Conservation (phyloP, 1,140 invertebrate species). For the Calosoma granatense region DNA sequence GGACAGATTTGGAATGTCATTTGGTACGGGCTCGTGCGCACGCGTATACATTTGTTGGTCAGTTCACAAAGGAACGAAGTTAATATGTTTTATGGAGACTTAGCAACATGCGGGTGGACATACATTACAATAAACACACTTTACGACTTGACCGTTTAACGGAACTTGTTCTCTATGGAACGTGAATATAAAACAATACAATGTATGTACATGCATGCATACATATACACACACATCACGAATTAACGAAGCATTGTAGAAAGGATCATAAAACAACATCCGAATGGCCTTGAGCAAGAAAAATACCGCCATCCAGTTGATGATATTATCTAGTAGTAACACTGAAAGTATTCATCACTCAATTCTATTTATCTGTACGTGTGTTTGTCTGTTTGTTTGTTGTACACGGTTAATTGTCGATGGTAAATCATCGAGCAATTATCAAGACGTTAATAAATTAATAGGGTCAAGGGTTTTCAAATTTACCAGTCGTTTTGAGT, state of each 20-base stretch:
- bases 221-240: constrained; percentile 1
- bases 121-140: constrained; percentile 5
- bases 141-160: background rate
- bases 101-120: background rate
- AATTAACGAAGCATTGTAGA: constrained; percentile 8
- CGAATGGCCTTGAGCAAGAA: background rate
- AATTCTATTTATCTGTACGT: background rate
- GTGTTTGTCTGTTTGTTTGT: background rate
- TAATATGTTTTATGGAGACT: constrained; percentile 1
- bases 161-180: constrained; percentile 3
- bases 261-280: constrained; percentile 5
- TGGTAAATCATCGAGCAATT: background rate
- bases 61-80: background rate
- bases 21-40: no score
- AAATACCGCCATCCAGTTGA: background rate
- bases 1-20: no score
- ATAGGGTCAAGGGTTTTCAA: constrained; percentile 4
- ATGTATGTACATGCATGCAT: background rate
- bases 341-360: background rate
- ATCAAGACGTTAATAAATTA: background rate
- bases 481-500: background rate
- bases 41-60: background rate
- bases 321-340: background rate
- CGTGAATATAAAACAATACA: background rate
- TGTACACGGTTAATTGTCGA: background rate